A percentile compares a stretch with the other conserved stretches of the same genome.
These are phyloP conservation scores for Calameuta pallipes DNA, from an alignment of 2,888 invertebrate genomes.

Conservation along the genomic window DNA sequence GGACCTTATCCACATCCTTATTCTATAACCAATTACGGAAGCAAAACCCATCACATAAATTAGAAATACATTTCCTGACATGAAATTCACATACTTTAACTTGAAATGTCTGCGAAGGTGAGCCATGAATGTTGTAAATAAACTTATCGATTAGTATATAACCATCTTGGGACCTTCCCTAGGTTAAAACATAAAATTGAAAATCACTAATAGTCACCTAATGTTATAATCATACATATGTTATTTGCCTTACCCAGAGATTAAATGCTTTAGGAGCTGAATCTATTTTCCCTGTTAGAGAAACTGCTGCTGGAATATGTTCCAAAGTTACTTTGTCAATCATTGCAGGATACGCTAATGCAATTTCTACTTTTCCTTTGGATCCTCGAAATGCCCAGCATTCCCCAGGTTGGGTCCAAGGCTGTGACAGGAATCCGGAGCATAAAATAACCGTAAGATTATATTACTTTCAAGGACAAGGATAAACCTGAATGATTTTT, in stretches of 20 bases:
- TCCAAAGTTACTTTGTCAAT: constrained; percentile 70
- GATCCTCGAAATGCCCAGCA: constrained; percentile 73
- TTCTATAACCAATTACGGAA: constrained; percentile 32
- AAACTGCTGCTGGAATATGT: constrained; percentile 69
- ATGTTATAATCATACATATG: not conserved
- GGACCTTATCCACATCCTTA: constrained; percentile 29
- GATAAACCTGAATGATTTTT: constrained; percentile 51
- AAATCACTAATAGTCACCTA: not conserved
- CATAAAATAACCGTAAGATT: not conserved
- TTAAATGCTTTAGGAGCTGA: constrained; percentile 70
- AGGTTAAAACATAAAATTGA: not conserved
- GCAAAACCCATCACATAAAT: not conserved
- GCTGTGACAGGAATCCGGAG: constrained; percentile 26
- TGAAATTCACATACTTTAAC: constrained; percentile 36
- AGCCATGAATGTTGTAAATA: constrained; percentile 42
- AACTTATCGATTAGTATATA: constrained; percentile 41
- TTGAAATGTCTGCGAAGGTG: constrained; percentile 46
- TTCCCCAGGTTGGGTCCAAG: constrained; percentile 67
- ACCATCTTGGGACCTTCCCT: constrained; percentile 39
- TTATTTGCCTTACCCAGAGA: constrained; percentile 40
- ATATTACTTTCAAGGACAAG: not conserved
- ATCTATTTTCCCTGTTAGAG: constrained; percentile 69
- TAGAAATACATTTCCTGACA: not conserved
- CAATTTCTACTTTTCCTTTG: constrained; percentile 61
- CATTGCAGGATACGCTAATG: constrained; percentile 60